Percentiles rank a stretch among this genome's conserved stretches.
Evolutionary conservation across 2,888 invertebrate genomes (phyloP).

Genomic region (Achlya flavicornis): DNA sequence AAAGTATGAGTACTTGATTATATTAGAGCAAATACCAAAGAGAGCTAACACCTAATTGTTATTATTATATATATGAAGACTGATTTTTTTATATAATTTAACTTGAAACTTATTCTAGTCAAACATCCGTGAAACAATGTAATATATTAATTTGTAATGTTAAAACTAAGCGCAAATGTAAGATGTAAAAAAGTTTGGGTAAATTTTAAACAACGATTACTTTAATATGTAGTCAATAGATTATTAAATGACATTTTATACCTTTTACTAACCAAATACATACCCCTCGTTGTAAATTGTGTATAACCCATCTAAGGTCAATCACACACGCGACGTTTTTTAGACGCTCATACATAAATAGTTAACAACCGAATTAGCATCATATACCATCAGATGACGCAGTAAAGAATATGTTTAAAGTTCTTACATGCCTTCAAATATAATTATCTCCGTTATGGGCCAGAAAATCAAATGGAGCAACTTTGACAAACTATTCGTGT

Average conservation of each 20-base stretch:
- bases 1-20: too few species aligned
- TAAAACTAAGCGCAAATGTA: conserved; percentile 44
- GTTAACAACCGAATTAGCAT: too few species aligned
- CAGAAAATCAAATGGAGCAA: not conserved
- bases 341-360: not conserved
- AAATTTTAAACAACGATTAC: conserved; percentile 65
- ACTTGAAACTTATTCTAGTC: conserved; percentile 39
- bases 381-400: too few species aligned
- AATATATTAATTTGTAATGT: conserved; percentile 32
- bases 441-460: too few species aligned
- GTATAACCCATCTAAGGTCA: conserved; percentile 36
- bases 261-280: conserved; percentile 10
- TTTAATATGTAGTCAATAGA: conserved; percentile 39
- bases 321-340: not conserved
- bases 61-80: conserved; percentile 28
- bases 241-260: conserved; percentile 30
- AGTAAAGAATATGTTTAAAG: too few species aligned
- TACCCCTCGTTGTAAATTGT: conserved; percentile 36
- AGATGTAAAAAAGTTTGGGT: conserved; percentile 59
- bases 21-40: not conserved
- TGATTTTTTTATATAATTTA: conserved; percentile 40
- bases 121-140: conserved; percentile 31
- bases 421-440: too few species aligned
- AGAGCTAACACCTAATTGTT: not conserved
- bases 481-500: too few species aligned